Evolutionary conservation across 2,888 invertebrate species (phyloP).

Genomic region (Andrena minutula): DNA sequence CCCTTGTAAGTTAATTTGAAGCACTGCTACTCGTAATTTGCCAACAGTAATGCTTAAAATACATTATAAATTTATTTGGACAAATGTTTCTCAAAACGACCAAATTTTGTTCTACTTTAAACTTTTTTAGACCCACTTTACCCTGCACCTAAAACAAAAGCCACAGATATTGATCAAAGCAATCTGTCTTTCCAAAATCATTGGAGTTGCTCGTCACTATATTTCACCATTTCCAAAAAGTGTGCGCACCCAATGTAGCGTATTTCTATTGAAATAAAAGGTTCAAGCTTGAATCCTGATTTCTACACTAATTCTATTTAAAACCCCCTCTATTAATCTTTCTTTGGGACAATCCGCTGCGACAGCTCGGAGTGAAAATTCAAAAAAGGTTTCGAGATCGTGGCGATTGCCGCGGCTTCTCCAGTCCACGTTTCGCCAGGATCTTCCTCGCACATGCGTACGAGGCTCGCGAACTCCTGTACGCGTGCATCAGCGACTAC

Average conservation of each 20-base stretch:
- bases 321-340: neutral
- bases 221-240: no score
- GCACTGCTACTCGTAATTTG: no score
- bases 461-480: constrained; percentile 23
- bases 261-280: neutral
- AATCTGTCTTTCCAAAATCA: neutral
- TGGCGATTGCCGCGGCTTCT: neutral
- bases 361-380: neutral
- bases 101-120: no score
- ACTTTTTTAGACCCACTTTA: no score
- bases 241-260: neutral
- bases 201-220: neutral
- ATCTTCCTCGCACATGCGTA: constrained; percentile 51
- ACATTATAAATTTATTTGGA: no score
- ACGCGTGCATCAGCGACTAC: constrained; percentile 20
- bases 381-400: neutral
- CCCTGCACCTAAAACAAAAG: no score
- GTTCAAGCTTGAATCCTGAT: neutral
- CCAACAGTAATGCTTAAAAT: no score
- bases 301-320: no score
- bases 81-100: no score
- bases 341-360: no score
- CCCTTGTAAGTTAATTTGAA: no score
- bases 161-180: no score
- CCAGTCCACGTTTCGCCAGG: constrained; percentile 17